Percentiles rank a stretch among this genome's conserved stretches.
Evolutionary conservation across 2,888 invertebrate genomes (phyloP).

Genomic region (Pomacea canaliculata): DNA sequence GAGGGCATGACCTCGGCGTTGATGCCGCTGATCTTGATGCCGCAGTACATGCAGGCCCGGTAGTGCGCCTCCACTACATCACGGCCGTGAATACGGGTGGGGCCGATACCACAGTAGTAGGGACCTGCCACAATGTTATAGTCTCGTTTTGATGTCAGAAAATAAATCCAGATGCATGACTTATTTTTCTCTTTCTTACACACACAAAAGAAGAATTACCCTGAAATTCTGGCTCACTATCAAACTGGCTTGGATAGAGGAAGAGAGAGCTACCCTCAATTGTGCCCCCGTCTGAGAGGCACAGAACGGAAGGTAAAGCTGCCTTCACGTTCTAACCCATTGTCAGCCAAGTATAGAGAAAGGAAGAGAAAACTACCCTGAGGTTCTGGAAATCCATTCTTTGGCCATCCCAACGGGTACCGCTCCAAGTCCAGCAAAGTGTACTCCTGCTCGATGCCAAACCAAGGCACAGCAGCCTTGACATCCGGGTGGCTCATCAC

Average conservation of each 20-base stretch:
- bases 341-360: background rate
- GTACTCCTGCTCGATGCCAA: constrained; percentile 75
- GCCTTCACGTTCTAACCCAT: too few relatives aligned
- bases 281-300: background rate
- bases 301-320: too few relatives aligned
- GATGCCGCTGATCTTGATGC: constrained; percentile 90
- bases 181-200: too few relatives aligned
- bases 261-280: background rate
- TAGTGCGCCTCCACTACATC: constrained; percentile 98
- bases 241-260: background rate
- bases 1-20: constrained; percentile 99
- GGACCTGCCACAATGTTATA: constrained; percentile 77
- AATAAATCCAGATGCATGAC: too few relatives aligned
- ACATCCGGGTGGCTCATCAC: constrained; percentile 70
- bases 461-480: constrained; percentile 70
- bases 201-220: too few relatives aligned
- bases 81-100: constrained; percentile 92
- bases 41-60: constrained; percentile 92
- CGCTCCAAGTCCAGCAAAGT: constrained; percentile 71
- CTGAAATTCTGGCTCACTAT: too few relatives aligned
- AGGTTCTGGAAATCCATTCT: constrained; percentile 67
- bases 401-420: constrained; percentile 69
- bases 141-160: too few relatives aligned
- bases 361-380: constrained; percentile 50
- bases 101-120: constrained; percentile 98